Percentiles rank a stretch among this genome's conserved stretches.
phyloP scores from a whole-genome alignment of 1,140 invertebrate genomes.

The Brevipalpus yothersi region DNA sequence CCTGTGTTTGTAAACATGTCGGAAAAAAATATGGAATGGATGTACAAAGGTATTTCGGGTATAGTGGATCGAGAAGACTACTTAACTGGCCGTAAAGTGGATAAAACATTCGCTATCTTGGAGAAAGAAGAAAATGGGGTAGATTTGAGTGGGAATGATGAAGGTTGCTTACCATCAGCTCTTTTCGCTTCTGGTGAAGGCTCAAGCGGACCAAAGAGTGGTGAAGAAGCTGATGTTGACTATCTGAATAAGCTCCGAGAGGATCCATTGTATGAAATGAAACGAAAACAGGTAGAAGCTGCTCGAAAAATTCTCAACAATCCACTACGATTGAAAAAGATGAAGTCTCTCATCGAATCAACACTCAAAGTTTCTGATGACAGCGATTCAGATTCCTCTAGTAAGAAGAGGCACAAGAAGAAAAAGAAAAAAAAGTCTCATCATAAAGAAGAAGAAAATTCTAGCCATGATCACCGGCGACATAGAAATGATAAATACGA shows the following conservation, averaged over 20 bases:
- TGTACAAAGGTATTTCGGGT: constrained; percentile 60
- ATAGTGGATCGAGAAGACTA: constrained; percentile 60
- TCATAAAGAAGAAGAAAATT: background rate
- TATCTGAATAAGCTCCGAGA: constrained; percentile 57
- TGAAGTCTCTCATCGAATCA: constrained; percentile 38
- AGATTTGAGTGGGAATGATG: constrained; percentile 1
- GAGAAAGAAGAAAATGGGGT: constrained; percentile 28
- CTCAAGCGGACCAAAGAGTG: background rate
- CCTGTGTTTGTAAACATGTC: background rate
- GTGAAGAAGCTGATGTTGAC: constrained; percentile 29
- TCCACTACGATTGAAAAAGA: constrained; percentile 60
- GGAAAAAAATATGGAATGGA: constrained; percentile 42
- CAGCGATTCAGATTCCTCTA: background rate
- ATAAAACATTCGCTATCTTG: constrained; percentile 50
- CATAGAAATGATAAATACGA: background rate
- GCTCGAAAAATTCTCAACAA: constrained; percentile 53
- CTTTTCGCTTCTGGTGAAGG: constrained; percentile 28
- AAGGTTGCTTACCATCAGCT: constrained; percentile 37
- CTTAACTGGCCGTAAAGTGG: constrained; percentile 57
- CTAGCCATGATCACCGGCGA: background rate
- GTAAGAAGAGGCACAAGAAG: background rate
- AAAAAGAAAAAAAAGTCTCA: background rate
- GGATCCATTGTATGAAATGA: constrained; percentile 62
- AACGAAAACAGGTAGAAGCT: constrained; percentile 56
- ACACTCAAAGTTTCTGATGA: background rate